Percentiles rank a stretch among this genome's conserved stretches.
Evolutionary conservation across 2,888 invertebrate species (phyloP).

Genomic region (Hirtodrosophila alboralis): DNA sequence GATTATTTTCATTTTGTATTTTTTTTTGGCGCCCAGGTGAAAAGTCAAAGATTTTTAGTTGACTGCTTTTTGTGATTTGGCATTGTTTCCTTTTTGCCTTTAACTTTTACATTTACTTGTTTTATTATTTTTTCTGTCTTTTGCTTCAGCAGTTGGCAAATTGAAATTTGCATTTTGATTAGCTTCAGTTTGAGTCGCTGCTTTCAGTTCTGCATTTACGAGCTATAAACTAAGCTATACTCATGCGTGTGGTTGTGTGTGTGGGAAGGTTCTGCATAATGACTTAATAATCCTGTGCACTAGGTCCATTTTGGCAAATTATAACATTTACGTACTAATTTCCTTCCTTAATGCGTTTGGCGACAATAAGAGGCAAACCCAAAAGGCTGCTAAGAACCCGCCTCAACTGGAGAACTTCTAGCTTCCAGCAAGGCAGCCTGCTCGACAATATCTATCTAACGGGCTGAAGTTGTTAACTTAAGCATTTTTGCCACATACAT

Average conservation of each 20-base stretch:
- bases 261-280: slow-evolving; percentile 67
- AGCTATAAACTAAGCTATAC: slow-evolving; percentile 4
- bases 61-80: slow-evolving; percentile 53
- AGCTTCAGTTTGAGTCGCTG: slow-evolving; percentile 48
- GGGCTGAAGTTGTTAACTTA: slow-evolving; percentile 75
- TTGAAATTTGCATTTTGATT: slow-evolving; percentile 80
- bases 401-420: too few species aligned
- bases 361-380: slow-evolving; percentile 51
- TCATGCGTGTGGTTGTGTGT: slow-evolving; percentile 24
- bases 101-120: slow-evolving; percentile 3
- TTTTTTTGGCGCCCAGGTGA: slow-evolving; percentile 63
- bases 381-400: neutral
- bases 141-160: slow-evolving; percentile 58
- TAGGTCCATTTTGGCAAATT: slow-evolving; percentile 72
- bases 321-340: slow-evolving; percentile 77
- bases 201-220: slow-evolving; percentile 53
- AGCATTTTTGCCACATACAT: slow-evolving; percentile 61
- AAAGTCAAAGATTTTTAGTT: slow-evolving; percentile 74
- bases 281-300: slow-evolving; percentile 70
- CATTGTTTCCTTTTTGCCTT: slow-evolving; percentile 36
- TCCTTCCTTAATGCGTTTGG: slow-evolving; percentile 77
- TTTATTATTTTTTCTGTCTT: slow-evolving; percentile 21
- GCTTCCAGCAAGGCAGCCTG: too few species aligned
- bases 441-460: slow-evolving; percentile 34
- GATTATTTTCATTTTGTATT: too few species aligned